Conservation (phyloP, 2,888 invertebrate genomes). For the Dolichopus griseipennis region DNA sequence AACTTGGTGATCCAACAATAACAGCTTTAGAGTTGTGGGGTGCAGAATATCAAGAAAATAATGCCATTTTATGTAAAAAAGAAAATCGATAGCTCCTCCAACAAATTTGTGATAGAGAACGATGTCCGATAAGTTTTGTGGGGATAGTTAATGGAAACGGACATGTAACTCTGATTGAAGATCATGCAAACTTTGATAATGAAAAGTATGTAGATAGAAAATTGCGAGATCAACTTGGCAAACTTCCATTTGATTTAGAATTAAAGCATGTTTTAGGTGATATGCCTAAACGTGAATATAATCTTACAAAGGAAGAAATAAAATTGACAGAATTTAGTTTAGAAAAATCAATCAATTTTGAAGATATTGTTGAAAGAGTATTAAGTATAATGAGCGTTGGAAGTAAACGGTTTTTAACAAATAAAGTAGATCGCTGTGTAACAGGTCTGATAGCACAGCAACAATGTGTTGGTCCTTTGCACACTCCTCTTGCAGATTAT, state of each 20-base stretch:
- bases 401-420: conserved; percentile 91
- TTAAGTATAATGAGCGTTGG: conserved; percentile 82
- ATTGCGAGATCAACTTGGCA: conserved; percentile 41
- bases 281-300: conserved; percentile 67
- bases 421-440: conserved; percentile 92
- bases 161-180: conserved; percentile 61
- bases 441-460: conserved; percentile 93
- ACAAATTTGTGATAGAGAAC: conserved; percentile 73
- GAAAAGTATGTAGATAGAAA: conserved; percentile 38
- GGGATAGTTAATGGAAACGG: conserved; percentile 86
- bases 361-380: conserved; percentile 56
- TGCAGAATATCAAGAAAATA: conserved; percentile 95
- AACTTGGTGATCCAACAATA: conserved; percentile 90
- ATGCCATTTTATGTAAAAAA: conserved; percentile 73
- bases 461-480: conserved; percentile 95
- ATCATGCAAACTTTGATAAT: conserved; percentile 46
- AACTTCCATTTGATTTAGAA: conserved; percentile 77
- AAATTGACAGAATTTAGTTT: conserved; percentile 45
- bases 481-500: conserved; percentile 91
- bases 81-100: conserved; percentile 56
- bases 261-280: conserved; percentile 78
- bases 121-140: conserved; percentile 87
- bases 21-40: conserved; percentile 94
- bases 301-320: conserved; percentile 31
- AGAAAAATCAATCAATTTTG: conserved; percentile 46